Base-by-base conservation (phyloP, 2,113 vertebrate species). In the Tretioscincus oriximinensis region DNA sequence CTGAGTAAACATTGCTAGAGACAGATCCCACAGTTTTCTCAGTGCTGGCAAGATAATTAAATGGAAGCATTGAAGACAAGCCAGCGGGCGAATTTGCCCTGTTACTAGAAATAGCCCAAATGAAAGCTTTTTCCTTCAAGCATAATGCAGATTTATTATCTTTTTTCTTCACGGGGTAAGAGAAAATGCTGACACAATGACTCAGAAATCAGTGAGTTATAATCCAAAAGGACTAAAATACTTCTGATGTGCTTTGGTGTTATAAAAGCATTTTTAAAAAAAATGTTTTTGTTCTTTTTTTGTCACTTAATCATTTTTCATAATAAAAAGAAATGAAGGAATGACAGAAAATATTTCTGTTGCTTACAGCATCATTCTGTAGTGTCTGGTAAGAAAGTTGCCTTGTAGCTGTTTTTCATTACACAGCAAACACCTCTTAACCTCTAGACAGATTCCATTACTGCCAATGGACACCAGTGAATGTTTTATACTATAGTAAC, bases 71-170 rank as follows among this genome's bases (percentile, higher is more conserved):
- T 58, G 65, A 80, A 86, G 85, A 77, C 84, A 51, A 87, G 90
- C 89, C 85, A 29, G 31, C 84, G 85, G 81, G 79, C 77, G 88
- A 89, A 89, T 82, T 65, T 82, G 81, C 88, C 84, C 88, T 88
- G 83, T 86, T 86, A 88, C 86, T 88, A 77, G 81, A 90, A 91
- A 90, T 90, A 91, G 79, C 76, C 81, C 18, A 41, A 77, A 85
- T 83, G 83, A 86, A 90, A 90, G 84, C 66, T 84, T 31, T 87
- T 90, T 84, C 51, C 71, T 87, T 79, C 90, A 90, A 89, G 77
- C 60, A 80, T 73, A 90, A 86, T 82, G 76, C 79, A 89, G 85
- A 85, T 85, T 87, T 84, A 86, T 88, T 80, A 85, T 64, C 67
- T 64, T 84, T 84, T 49, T 76, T 84, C 76, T 80, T 82, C 82